These are phyloP conservation scores for Lepus oiostolus DNA, from an alignment of 2,797 vertebrate species.

Conservation along the genomic window DNA sequence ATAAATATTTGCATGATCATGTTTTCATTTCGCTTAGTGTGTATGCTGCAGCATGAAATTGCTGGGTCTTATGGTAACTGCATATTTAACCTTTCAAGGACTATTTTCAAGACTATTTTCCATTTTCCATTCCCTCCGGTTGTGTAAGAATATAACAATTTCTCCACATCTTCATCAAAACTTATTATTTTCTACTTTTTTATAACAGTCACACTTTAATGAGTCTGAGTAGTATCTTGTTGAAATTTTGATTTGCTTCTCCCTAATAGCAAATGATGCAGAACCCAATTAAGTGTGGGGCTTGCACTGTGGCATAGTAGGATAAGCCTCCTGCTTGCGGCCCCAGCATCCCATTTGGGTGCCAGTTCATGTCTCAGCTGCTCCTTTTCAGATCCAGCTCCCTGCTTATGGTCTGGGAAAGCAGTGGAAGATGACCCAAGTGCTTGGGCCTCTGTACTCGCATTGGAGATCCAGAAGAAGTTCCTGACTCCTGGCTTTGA, in stretches of 20 bases:
- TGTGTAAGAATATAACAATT: not conserved
- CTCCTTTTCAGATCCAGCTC: too few species aligned
- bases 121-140: not conserved
- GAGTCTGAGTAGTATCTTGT: not conserved
- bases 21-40: not conserved
- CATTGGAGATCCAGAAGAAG: too few species aligned
- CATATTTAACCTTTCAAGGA: not conserved
- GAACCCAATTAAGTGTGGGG: slow-evolving; percentile 15
- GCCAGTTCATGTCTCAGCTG: too few species aligned
- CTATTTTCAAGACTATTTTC: not conserved
- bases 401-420: too few species aligned
- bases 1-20: not conserved
- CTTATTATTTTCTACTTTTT: not conserved
- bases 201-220: not conserved
- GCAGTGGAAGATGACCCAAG: too few species aligned
- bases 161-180: not conserved
- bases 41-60: not conserved
- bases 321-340: too few species aligned
- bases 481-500: too few species aligned
- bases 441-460: too few species aligned
- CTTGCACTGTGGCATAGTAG: too few species aligned
- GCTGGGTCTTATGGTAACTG: not conserved
- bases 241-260: slow-evolving; percentile 14
- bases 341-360: too few species aligned
- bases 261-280: not conserved